Evolutionary conservation across 2,797 vertebrate genomes (phyloP), one percentile per base, ranked within the genome.

Genomic region (Sebastes minor): DNA sequence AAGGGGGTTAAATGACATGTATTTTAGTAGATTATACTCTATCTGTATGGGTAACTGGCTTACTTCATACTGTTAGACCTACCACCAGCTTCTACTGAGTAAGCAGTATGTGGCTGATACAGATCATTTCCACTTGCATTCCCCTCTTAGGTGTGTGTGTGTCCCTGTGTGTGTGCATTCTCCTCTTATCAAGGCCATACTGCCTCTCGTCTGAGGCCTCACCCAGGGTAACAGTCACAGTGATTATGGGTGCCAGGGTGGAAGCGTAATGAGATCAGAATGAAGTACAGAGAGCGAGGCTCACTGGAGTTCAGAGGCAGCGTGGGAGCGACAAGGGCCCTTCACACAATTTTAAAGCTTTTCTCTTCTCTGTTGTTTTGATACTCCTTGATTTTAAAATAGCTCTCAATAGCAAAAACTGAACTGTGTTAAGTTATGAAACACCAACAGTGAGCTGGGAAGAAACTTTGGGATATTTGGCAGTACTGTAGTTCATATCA

Each of bases 211-310:
- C 78, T 56, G 60, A 56, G 64, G 72, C 28, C 28, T 80, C 64
- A 33, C 53, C 73, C 70, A 63, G 80, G 59, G 62, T 64, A 53
- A 78, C 71, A 79, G 66, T 76, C 59, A 75, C 56, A 63, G 53
- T 74, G 61, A 80, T 81, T 76, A 63, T 63, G 49, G 65, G 49
- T 70, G 60, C 32, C 14, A 49, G 55, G 49, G 53, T 67, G 64
- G 73, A 60, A 73, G 74, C 35, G 18, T 83, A 85, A 87, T 84
- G 78, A 84, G 82, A 88, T 88, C 78, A 87, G 61, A 74, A 74
- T 56, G 33, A 79, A 78, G 74, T 23, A 52, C 23, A 81, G 33
- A 68, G 85, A 42, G 27, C 10, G 20, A 64, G 57, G 49, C 79
- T 73, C 61, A 63, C 8, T 25, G 20, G 67, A 69, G 70, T 72